Percentiles rank a stretch among this genome's conserved stretches.
Evolutionary conservation across 2,888 invertebrate species (phyloP).

Genomic region (Anodontia alba): DNA sequence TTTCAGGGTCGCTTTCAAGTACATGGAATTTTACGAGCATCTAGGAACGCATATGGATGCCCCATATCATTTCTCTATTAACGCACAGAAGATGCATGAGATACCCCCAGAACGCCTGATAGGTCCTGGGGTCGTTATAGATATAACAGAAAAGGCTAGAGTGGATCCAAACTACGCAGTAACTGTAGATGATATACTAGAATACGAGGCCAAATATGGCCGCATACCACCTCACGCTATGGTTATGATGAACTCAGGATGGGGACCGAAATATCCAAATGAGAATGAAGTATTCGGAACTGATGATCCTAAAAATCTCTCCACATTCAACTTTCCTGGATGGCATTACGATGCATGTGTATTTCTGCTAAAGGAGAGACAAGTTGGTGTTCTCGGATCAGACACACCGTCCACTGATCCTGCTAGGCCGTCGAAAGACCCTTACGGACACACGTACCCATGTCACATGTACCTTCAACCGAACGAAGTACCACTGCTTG

Average conservation of each 20-base stretch:
- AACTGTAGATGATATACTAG: conserved; percentile 79
- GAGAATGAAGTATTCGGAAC: conserved; percentile 48
- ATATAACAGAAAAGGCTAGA: conserved; percentile 59
- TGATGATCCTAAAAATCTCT: conserved; percentile 19
- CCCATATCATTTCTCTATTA: conserved; percentile 87
- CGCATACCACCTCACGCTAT: conserved; percentile 83
- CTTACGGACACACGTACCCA: neutral
- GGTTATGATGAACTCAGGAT: conserved; percentile 84
- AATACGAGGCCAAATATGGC: conserved; percentile 84
- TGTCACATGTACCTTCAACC: conserved; percentile 28
- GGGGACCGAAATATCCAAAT: conserved; percentile 78
- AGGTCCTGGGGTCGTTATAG: conserved; percentile 77
- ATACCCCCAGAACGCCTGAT: conserved; percentile 85
- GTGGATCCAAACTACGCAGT: conserved; percentile 68
- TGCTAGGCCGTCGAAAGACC: conserved; percentile 57
- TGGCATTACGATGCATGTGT: conserved; percentile 86
- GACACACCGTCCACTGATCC: conserved; percentile 89
- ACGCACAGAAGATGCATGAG: conserved; percentile 86
- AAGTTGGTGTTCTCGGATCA: conserved; percentile 87
- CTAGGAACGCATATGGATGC: conserved; percentile 89
- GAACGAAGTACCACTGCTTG: conserved; percentile 24
- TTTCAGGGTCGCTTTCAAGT: conserved; percentile 14
- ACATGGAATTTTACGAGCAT: conserved; percentile 85
- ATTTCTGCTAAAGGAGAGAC: conserved; percentile 87
- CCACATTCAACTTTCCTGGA: conserved; percentile 61